A percentile compares a stretch with the other conserved stretches of the same genome.
Evolutionary conservation across 2,797 vertebrate species (phyloP).

Genomic region (Rachycentron canadum): DNA sequence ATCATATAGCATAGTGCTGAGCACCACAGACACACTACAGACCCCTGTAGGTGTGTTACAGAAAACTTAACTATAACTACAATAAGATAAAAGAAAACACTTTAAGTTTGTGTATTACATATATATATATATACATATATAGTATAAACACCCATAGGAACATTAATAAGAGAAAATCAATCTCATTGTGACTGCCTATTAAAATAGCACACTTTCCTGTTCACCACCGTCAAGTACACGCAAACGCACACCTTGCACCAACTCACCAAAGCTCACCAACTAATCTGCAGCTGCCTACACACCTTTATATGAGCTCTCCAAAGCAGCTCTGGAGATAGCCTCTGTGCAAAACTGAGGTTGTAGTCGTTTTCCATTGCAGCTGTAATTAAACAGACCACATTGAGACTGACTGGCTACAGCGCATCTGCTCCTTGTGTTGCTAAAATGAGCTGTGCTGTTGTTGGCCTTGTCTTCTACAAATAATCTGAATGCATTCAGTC

Average conservation of each 20-base stretch:
- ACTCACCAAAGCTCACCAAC: slow-evolving; percentile 24
- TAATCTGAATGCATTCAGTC: background rate
- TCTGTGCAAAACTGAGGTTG: background rate
- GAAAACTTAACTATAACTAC: background rate
- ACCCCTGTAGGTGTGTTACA: background rate
- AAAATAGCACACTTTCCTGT: background rate
- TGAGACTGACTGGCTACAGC: slow-evolving; percentile 6
- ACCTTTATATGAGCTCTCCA: background rate
- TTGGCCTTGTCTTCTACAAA: slow-evolving; percentile 7
- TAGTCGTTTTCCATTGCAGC: slow-evolving; percentile 47
- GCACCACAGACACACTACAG: slow-evolving; percentile 7
- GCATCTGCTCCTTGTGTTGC: slow-evolving; percentile 28
- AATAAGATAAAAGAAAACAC: background rate
- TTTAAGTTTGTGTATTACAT: too few species aligned
- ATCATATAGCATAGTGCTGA: slow-evolving; percentile 6
- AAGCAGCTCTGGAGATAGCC: background rate
- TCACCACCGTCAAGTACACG: background rate
- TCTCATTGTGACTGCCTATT: background rate
- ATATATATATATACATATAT: too few species aligned
- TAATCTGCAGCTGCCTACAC: slow-evolving; percentile 10
- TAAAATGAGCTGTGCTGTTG: slow-evolving; percentile 12
- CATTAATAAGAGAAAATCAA: background rate
- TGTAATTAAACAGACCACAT: slow-evolving; percentile 36
- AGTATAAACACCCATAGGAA: background rate
- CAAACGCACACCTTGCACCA: slow-evolving; percentile 23